Evolutionary conservation across 2,797 vertebrate genomes (phyloP), one percentile per base, ranked within the genome.

Genomic region (Parauchenoglanis ngamensis): DNA sequence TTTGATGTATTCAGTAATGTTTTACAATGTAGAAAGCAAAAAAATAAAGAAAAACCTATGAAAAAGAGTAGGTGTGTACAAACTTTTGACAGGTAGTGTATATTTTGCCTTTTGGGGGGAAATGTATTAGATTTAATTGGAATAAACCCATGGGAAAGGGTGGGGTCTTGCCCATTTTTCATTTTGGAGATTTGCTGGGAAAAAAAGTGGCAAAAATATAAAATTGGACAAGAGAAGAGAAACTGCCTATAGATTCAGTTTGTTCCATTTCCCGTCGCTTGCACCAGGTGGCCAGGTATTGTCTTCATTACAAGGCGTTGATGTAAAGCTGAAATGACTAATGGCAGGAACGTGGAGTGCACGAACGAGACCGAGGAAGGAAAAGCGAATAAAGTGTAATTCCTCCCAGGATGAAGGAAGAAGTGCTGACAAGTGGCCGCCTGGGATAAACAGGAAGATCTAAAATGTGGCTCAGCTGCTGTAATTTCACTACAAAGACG

Each of bases 381-480:
- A 81, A 84, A 56, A 21, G 7, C 2, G 23, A 8, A 31, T 12
- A 54, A 68, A 83, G 31, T 21, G 8, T 21, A 65, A 81, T 72
- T 86, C 63, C 59, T 76, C 25, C 28, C 63, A 52, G 70, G 28
- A 28, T 83, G 59, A 77, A n/a, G 65, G 52, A 28, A 68, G 59
- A 25, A 59, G 86, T 85, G 75, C 76, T 80, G 44, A 87, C 75
- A 61, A 52, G 46, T 46, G 5, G 15, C 15, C 25, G 12, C 54
- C 61, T 31, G 73, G 61, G 80, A 73, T 80, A 61, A 76, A 86
- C 81, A 88, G 65, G 52, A 73, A 87, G 52, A 31, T 70, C 23
- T n/a, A 56, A 85, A 1, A 83, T 49, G 40, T 5, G 7, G 25
- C n/a, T 68, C 73, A 44, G 28, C 72, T 49, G 35, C 56, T 21